Percentiles rank a stretch among this genome's conserved stretches.
These are phyloP conservation scores for Ylistrum balloti DNA, from an alignment of 1,140 invertebrate species.

Conservation along the genomic window DNA sequence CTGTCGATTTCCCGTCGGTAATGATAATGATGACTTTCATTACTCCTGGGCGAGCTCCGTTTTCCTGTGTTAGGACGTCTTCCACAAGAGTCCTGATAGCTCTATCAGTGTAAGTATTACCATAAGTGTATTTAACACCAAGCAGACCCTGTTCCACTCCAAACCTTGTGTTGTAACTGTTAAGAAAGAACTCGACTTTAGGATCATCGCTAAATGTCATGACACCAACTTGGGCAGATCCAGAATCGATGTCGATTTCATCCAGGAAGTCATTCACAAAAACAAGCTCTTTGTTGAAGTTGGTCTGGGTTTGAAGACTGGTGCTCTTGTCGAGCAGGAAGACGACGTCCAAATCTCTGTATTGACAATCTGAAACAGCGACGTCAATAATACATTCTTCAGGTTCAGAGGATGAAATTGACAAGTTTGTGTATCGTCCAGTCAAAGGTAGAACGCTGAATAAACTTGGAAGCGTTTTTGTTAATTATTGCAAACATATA, in stretches of 20 bases:
- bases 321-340: constrained; percentile 59
- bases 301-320: constrained; percentile 47
- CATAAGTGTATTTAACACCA: background rate
- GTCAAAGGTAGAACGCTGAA: too few species aligned
- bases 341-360: constrained; percentile 49
- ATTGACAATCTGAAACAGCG: background rate
- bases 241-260: constrained; percentile 43
- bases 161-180: background rate
- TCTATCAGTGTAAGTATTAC: background rate
- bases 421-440: too few species aligned
- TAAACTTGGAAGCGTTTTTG: too few species aligned
- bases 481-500: too few species aligned
- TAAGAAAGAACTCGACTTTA: constrained; percentile 50
- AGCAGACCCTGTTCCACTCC: background rate
- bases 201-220: constrained; percentile 57
- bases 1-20: background rate
- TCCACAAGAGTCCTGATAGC: background rate
- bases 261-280: constrained; percentile 56
- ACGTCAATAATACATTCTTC: too few species aligned
- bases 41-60: background rate
- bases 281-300: constrained; percentile 51
- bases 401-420: too few species aligned
- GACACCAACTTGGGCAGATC: constrained; percentile 43
- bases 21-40: background rate
- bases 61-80: background rate